Evolutionary conservation across 2,797 vertebrate species (phyloP).

Genomic region (Myripristis jacobus): DNA sequence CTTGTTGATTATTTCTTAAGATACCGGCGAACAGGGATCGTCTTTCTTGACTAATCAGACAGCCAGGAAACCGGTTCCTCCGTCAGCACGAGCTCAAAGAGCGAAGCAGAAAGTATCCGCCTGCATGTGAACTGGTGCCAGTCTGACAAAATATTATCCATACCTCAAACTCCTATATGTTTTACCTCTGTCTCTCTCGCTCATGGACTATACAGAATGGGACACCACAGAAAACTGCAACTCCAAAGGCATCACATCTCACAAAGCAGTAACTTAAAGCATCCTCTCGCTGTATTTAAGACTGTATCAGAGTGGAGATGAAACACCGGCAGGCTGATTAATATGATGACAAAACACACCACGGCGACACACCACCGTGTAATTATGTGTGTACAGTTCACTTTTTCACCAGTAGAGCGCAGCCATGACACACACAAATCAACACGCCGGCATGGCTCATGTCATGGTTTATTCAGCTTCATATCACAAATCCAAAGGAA

Average conservation of each 20-base stretch:
- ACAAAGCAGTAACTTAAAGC: too few relatives aligned
- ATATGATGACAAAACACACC: not conserved
- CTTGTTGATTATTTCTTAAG: not conserved
- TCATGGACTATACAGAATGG: too few relatives aligned
- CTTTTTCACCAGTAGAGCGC: constrained; percentile 64
- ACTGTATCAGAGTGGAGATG: too few relatives aligned
- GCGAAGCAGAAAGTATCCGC: not conserved
- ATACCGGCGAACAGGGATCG: not conserved
- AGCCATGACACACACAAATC: constrained; percentile 48
- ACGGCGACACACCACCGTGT: not conserved
- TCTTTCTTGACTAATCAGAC: not conserved
- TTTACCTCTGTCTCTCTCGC: not conserved
- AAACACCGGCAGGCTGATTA: not conserved
- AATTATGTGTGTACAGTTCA: constrained; percentile 27
- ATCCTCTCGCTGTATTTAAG: too few relatives aligned
- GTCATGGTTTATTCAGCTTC: constrained; percentile 35
- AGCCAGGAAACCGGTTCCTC: not conserved
- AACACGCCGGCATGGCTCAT: not conserved
- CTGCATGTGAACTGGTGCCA: not conserved
- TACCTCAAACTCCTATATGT: not conserved
- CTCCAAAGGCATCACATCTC: too few relatives aligned
- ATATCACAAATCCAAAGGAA: constrained; percentile 47
- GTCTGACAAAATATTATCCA: not conserved
- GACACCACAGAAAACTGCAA: too few relatives aligned
- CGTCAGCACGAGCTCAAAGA: not conserved